Conservation (phyloP, 1,140 invertebrate genomes). For the Pentalonia nigronervosa region DNA sequence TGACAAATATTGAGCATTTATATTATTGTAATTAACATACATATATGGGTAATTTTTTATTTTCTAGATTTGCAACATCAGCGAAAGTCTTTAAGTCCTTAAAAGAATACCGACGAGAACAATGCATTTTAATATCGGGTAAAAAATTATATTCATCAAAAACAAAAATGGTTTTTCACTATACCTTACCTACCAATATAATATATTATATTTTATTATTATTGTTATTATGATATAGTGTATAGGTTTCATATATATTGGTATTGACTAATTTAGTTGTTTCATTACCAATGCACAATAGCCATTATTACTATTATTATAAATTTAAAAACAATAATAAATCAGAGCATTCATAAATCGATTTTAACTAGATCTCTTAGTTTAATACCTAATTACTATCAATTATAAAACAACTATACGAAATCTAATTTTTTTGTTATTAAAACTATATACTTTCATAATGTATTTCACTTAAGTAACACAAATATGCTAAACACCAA, state of each 20-base stretch:
- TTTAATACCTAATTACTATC: no score
- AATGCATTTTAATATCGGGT: slow-evolving; percentile 70
- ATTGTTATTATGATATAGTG: background rate
- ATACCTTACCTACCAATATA: background rate
- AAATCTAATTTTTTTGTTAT: no score
- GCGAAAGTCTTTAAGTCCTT: slow-evolving; percentile 79
- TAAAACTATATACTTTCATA: no score
- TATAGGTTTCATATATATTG: background rate
- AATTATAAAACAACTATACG: no score
- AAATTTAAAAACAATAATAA: background rate
- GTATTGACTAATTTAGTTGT: background rate
- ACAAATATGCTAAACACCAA: no score
- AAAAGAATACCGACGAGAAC: slow-evolving; percentile 75
- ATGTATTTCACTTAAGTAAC: no score
- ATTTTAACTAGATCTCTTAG: background rate
- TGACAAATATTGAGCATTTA: background rate
- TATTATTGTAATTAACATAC: background rate
- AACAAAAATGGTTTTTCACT: background rate
- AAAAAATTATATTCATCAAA: slow-evolving; percentile 58
- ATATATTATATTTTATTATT: background rate
- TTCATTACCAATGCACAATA: background rate
- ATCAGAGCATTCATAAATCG: background rate
- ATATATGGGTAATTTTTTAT: background rate
- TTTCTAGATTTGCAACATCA: slow-evolving; percentile 76
- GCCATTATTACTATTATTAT: background rate